Evolutionary conservation across 2,113 vertebrate species (phyloP), one percentile per base, ranked within the genome.

Genomic region (Phaethon lepturus): DNA sequence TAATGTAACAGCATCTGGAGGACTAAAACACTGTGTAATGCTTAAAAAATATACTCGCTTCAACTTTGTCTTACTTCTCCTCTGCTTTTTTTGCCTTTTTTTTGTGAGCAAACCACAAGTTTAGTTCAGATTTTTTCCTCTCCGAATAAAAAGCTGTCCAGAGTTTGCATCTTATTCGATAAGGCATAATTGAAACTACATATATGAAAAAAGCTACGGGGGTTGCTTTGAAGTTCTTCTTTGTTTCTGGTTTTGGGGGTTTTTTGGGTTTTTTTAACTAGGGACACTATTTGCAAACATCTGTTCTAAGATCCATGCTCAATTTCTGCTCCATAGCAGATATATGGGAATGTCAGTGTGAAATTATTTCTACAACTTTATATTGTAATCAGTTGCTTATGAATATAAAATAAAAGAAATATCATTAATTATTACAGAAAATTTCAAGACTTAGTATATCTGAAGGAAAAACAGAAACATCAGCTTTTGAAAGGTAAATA

Each of bases 371-470:
- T 86, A 14, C 60, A 89, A 15, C 35, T 69, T 89, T 67, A 52
- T 78, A 82, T 66, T 77, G 26, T 71, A 66, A 56, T 91, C 67
- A 44, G 49, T 84, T 97, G 68, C 26, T 76, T 52, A 31, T 77
- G 58, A 92, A 86, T 90, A 53, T 95, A 90, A 97, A 97, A 87
- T 59, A 79, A 95, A 95, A 92, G 58, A 28, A 94, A 50, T 75
- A 73, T 88, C 71, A 58, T 97, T 95, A 93, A 97, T 90, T 81
- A 80, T 98, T 98, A 92, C 95, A 98, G 97, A 95, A 96, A 95
- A 81, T 86, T 91, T 79, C 88, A 92, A 97, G 87, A 92, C 66
- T 77, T 95, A 91, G 84, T 86, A 78, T 92, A 75, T 63, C 90
- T 94, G 95, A 96, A 93, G 91, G 80, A 95, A 88, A 97, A 97